Base-by-base conservation (phyloP, 2,888 invertebrate genomes). In the Suillia variegata region DNA sequence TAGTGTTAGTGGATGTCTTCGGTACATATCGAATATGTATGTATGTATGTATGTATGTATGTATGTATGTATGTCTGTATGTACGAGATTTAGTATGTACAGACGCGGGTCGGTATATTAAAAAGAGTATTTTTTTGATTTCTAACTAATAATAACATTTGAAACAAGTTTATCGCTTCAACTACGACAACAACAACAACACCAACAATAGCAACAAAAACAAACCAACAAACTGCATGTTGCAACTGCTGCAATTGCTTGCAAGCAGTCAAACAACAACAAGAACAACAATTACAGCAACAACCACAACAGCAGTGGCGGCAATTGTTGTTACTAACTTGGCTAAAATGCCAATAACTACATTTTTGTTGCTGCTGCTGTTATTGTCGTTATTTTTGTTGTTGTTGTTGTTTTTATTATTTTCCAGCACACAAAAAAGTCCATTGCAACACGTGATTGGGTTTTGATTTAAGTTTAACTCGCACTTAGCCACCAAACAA, bases 311-410 rank as follows among this genome's bases (percentile, higher is more conserved):
- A 13, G n/a, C n/a, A 4, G 38, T n/a, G 4, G 4, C 38, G 38
- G 38, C n/a, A 12, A 13, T 38, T 5, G 3, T 58, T 64, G 63
- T 64, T 62, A 58, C 65, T 56, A 66, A 67, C 67, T 61, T 62
- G 55, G 52, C 65, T 65, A 51, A 67, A 69, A 66, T 67, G 64
- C 63, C 66, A 68, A 60, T 61, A 62, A 59, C 56, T 26, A 56
- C 47, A 50, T 31, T 42, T 38, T 33, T 54, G 56, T 48, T 38
- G 38, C 17, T 8, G 17, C 12, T 48, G 26, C 15, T 52, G 34
- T 52, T 52, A 13, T 18, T 52, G 10, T 52, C n/a, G 38, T 17
- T 8, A 10, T 17, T 48, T n/a, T 26, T 52, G 34, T 52, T 52
- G 20, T 18, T 52, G 10, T 52, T 52, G 13, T 34, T 26, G 18